Conservation (phyloP, 2,888 invertebrate species). For the Drosophila lacicola region DNA sequence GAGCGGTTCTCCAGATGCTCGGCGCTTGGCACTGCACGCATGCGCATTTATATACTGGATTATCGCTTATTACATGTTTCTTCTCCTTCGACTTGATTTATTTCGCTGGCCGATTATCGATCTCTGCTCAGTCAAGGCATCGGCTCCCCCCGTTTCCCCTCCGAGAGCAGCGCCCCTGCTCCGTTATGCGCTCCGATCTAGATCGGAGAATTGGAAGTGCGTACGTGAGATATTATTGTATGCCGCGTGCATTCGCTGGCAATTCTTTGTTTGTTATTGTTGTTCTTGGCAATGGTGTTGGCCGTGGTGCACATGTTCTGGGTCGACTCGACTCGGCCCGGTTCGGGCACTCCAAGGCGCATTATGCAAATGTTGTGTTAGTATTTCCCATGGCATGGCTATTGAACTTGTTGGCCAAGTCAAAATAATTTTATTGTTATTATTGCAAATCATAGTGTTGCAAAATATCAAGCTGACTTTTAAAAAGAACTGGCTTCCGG, state of each 20-base stretch:
- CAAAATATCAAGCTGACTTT: too few relatives aligned
- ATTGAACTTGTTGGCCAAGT: constrained; percentile 19
- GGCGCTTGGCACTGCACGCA: constrained; percentile 66
- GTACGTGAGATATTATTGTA: constrained; percentile 72
- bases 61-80: constrained; percentile 76
- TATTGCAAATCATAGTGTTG: too few relatives aligned
- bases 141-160: not conserved
- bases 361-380: constrained; percentile 47
- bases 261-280: constrained; percentile 35
- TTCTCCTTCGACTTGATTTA: constrained; percentile 60
- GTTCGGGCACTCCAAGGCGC: constrained; percentile 5
- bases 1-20: too few relatives aligned
- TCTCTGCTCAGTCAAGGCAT: constrained; percentile 35
- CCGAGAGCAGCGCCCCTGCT: not conserved
- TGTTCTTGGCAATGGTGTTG: constrained; percentile 3
- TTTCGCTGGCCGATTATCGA: constrained; percentile 64
- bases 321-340: constrained; percentile 9
- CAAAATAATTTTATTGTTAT: not conserved
- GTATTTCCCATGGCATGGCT: constrained; percentile 40
- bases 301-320: constrained; percentile 33
- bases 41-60: constrained; percentile 78
- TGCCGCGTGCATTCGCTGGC: constrained; percentile 35
- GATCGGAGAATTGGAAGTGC: constrained; percentile 53
- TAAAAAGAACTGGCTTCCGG: too few relatives aligned
- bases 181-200: constrained; percentile 52